Evolutionary conservation across 2,113 vertebrate species (phyloP), one percentile per base, ranked within the genome.

Genomic region (Eurystomus gularis): DNA sequence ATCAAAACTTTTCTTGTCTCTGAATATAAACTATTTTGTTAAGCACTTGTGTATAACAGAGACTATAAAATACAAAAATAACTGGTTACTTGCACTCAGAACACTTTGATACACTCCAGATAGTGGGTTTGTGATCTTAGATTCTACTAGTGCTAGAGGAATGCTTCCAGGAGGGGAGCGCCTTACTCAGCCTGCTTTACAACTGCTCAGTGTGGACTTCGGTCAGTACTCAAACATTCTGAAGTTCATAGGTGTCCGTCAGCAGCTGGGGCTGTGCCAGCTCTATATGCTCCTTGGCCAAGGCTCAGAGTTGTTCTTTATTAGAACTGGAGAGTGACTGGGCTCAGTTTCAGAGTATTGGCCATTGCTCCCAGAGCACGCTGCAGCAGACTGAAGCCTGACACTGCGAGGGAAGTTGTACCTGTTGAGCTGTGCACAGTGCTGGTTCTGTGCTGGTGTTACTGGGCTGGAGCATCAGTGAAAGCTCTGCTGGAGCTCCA

Each of bases 401-500:
- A 19, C 31, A 1, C 73, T 55, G 57, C 42, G 7, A 8, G 58
- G 0, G 3, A 10, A 3, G 61, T 12, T 85, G 42, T 70, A 48
- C 55, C 65, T 71, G 70, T 18, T 49, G 86, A 62, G 64, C 60
- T 54, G 83, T 29, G 71, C 65, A 42, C 62, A 35, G 77, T 1
- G 2, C 35, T 20, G 29, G 35, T 46, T 60, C 25, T 57, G 58
- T 25, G 71, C 65, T 26, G 1, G 29, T 13, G 52, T 44, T 44
- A 12, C 13, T 17, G 66, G 51, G 39, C 31, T 92, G 65, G 39
- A 69, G 49, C 29, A 17, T 8, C 48, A 10, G 23, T 4, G 24
- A 37, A 7, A 3, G 77, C 58, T 42, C 26, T 15, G 64, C 28
- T 0, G 6, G 49, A 23, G 46, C 58, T 54, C 77, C 0, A 0